A percentile compares a stretch with the other conserved stretches of the same genome.
These are phyloP conservation scores for Drosophila aldrichi DNA, from an alignment of 2,888 invertebrate species.

Conservation along the genomic window DNA sequence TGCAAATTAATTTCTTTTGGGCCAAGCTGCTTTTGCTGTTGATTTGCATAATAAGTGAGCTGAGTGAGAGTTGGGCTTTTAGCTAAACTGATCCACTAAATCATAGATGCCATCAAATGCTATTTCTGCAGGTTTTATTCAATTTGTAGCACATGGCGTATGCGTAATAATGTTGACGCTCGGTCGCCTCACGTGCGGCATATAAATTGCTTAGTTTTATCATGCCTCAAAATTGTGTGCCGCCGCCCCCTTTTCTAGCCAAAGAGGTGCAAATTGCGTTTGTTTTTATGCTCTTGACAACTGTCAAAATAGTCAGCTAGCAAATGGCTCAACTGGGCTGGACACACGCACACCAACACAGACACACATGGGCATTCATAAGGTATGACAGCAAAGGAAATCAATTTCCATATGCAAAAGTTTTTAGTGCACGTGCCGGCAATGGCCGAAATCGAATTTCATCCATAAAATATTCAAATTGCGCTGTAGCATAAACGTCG, in stretches of 20 bases:
- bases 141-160: constrained; percentile 55
- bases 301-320: constrained; percentile 70
- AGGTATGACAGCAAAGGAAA: constrained; percentile 68
- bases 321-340: constrained; percentile 49
- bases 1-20: background rate
- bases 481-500: constrained; percentile 78
- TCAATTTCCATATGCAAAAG: constrained; percentile 82
- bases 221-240: constrained; percentile 44
- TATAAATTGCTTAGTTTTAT: constrained; percentile 83
- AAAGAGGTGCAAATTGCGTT: constrained; percentile 78
- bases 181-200: constrained; percentile 71
- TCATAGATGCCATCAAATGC: constrained; percentile 17
- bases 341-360: constrained; percentile 22
- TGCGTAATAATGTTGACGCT: constrained; percentile 52
- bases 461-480: constrained; percentile 80
- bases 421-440: constrained; percentile 74
- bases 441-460: constrained; percentile 70
- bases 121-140: constrained; percentile 7
- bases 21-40: background rate
- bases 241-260: constrained; percentile 20
- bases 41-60: background rate
- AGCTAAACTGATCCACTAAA: constrained; percentile 21
- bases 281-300: constrained; percentile 76
- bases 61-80: background rate
- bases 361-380: constrained; percentile 40